Evolutionary conservation across 2,797 vertebrate species (phyloP).

Genomic region (Coreius guichenoti): DNA sequence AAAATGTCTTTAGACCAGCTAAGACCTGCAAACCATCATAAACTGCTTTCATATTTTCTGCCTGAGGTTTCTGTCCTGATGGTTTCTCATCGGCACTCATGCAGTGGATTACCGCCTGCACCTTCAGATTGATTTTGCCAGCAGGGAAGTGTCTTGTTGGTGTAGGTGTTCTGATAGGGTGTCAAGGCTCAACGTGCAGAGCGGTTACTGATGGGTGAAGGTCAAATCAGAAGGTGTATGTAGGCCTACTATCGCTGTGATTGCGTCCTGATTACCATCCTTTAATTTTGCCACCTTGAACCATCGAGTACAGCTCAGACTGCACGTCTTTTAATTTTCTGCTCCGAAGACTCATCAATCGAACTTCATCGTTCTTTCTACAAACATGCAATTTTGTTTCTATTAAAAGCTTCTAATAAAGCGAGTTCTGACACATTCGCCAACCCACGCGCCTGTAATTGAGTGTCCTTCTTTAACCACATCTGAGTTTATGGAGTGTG

Average conservation of each 20-base stretch:
- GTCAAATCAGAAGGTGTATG: slow-evolving; percentile 5
- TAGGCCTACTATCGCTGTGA: neutral
- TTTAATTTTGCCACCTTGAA: neutral
- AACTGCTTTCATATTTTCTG: neutral
- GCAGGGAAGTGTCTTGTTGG: neutral
- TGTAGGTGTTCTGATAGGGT: neutral
- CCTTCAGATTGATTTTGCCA: neutral
- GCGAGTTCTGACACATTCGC: neutral
- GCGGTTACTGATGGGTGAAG: neutral
- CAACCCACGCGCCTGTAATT: neutral
- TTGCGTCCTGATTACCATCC: neutral
- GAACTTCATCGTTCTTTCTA: neutral
- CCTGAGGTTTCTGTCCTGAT: neutral
- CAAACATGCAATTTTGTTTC: slow-evolving; percentile 19
- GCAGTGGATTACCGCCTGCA: neutral
- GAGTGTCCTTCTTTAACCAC: neutral
- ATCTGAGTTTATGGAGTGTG: neutral
- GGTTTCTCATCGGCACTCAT: neutral
- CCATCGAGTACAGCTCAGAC: neutral
- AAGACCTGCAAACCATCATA: neutral
- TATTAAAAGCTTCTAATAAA: neutral
- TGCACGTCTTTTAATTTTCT: too few species aligned
- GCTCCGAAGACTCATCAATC: neutral
- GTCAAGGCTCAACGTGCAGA: neutral
- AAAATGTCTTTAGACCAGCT: neutral